phyloP scores from a whole-genome alignment of 2,888 invertebrate species.

The Neoscelio sp. region DNA sequence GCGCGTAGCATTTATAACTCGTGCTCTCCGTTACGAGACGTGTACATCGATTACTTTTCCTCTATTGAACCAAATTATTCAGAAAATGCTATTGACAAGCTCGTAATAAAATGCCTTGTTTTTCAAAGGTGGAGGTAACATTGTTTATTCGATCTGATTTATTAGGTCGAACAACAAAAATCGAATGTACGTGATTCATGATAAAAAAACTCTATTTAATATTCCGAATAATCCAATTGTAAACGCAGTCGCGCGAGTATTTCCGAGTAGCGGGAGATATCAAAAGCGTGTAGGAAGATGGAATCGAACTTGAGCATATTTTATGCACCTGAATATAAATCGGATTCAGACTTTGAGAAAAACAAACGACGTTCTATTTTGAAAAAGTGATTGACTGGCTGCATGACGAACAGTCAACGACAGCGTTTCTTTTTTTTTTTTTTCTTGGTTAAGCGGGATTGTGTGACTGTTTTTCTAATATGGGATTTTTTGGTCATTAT shows the following conservation, averaged over 20 bases:
- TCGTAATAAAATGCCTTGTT: constrained; percentile 1
- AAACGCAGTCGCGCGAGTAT: background rate
- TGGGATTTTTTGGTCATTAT: too few species aligned
- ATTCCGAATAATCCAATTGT: constrained; percentile 12
- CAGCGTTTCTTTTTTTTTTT: too few species aligned
- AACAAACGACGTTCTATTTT: constrained; percentile 27
- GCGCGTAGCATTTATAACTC: too few species aligned
- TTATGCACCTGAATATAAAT: constrained; percentile 33
- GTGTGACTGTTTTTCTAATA: too few species aligned
- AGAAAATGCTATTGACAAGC: constrained; percentile 28
- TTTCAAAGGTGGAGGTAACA: constrained; percentile 12
- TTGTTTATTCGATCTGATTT: constrained; percentile 9
- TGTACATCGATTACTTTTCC: background rate
- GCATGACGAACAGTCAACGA: too few species aligned
- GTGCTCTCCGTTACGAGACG: too few species aligned
- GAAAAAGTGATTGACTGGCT: constrained; percentile 11
- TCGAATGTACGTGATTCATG: too few species aligned
- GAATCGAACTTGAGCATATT: constrained; percentile 23
- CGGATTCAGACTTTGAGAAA: constrained; percentile 18
- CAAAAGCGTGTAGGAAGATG: background rate
- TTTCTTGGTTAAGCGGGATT: too few species aligned
- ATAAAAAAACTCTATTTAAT: constrained; percentile 11
- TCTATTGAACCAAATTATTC: constrained; percentile 21
- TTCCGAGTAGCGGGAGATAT: background rate
- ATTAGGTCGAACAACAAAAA: constrained; percentile 9